phyloP scores from a whole-genome alignment of 1,140 invertebrate species.

The Ctenoplectra terminalis region DNA sequence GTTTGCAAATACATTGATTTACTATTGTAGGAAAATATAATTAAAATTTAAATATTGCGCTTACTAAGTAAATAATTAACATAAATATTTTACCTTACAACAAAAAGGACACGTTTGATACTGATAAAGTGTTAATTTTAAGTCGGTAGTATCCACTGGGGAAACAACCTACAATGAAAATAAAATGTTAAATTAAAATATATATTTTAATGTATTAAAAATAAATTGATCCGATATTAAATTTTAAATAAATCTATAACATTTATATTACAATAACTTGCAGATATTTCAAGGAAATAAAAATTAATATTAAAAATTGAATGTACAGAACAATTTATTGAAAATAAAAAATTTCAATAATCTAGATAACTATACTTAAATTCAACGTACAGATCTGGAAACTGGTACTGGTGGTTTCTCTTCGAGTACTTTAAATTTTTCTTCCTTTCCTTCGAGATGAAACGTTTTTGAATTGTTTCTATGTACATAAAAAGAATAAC shows the following conservation, averaged over 20 bases:
- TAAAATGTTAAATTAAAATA: constrained; percentile 25
- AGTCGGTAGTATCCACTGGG: constrained; percentile 87
- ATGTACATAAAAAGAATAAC: constrained; percentile 81
- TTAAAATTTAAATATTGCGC: no score
- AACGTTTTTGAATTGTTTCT: constrained; percentile 79
- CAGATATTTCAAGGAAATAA: no score
- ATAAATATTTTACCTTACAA: constrained; percentile 89
- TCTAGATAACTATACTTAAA: no score
- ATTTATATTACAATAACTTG: no score
- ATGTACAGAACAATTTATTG: no score
- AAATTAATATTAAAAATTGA: no score
- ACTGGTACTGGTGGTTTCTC: constrained; percentile 81
- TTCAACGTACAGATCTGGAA: constrained; percentile 69
- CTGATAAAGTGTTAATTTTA: constrained; percentile 96
- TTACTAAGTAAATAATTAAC: constrained; percentile 16
- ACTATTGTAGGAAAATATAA: not conserved
- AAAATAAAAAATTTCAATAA: no score
- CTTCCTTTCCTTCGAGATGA: constrained; percentile 79
- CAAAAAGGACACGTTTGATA: constrained; percentile 99
- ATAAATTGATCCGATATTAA: no score
- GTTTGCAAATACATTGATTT: not conserved
- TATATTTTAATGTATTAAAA: constrained; percentile 1
- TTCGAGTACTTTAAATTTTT: constrained; percentile 81
- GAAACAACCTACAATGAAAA: constrained; percentile 84
- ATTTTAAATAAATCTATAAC: no score